Percentiles rank a stretch among this genome's conserved stretches.
These are phyloP conservation scores for Peromyscus eremicus DNA, from an alignment of 2,797 vertebrate species.

Conservation along the genomic window DNA sequence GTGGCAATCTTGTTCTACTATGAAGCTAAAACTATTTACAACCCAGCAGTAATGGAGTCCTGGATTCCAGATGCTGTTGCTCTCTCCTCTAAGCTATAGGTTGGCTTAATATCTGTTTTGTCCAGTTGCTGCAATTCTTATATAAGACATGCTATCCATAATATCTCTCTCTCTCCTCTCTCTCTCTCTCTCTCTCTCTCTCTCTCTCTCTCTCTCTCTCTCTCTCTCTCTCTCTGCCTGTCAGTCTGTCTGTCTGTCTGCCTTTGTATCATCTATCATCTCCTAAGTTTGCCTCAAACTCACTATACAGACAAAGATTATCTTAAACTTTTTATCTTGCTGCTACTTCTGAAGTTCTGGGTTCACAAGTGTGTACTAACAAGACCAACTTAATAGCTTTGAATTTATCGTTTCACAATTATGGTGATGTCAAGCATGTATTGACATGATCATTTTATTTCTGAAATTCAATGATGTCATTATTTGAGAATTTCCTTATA, in stretches of 20 bases:
- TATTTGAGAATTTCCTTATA: background rate
- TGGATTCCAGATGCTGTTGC: accelerated
- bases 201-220: background rate
- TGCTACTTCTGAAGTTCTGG: background rate
- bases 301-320: background rate
- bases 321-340: background rate
- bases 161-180: background rate
- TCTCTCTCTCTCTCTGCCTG: background rate
- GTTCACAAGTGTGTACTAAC: background rate
- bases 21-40: background rate
- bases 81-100: background rate
- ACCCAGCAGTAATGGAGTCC: background rate
- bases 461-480: background rate
- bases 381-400: background rate
- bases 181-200: background rate
- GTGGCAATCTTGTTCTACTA: background rate
- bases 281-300: background rate
- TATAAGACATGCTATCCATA: background rate
- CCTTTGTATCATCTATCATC: background rate
- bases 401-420: background rate
- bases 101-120: background rate
- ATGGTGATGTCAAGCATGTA: background rate
- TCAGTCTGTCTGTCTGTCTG: background rate
- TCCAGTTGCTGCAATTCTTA: background rate
- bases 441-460: background rate